Conservation (phyloP, 1,140 invertebrate genomes). For the Drosophila setifemur region DNA sequence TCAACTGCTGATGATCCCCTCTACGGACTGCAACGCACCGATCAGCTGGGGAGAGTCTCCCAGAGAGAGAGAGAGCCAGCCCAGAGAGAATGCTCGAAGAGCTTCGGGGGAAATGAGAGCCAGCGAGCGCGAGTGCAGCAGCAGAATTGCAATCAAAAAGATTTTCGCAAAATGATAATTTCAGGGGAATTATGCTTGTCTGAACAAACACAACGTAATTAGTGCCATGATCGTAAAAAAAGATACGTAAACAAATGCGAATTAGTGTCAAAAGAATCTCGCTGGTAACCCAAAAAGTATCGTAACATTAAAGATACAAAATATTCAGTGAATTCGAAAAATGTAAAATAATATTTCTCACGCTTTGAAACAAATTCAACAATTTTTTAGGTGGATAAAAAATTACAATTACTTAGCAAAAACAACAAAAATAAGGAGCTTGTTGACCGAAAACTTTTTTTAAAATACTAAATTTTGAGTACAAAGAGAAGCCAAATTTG, state of each 20-base stretch:
- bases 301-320: too few relatives aligned
- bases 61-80: background rate
- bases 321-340: too few relatives aligned
- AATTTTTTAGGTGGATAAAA: background rate
- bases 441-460: too few relatives aligned
- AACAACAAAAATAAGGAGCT: too few relatives aligned
- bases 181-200: conserved; percentile 20
- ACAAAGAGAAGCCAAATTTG: too few relatives aligned
- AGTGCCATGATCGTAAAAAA: background rate
- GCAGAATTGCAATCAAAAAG: conserved; percentile 5
- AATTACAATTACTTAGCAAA: background rate
- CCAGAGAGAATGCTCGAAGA: background rate
- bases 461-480: too few relatives aligned
- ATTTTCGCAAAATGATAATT: conserved; percentile 17
- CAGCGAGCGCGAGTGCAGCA: too few relatives aligned
- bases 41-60: background rate
- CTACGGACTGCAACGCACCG: conserved; percentile 14
- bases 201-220: conserved; percentile 5
- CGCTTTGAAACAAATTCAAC: too few relatives aligned
- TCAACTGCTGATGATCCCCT: background rate
- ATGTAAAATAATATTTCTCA: too few relatives aligned
- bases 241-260: background rate
- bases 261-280: too few relatives aligned
- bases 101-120: background rate
- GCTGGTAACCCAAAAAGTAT: too few relatives aligned